Conservation (phyloP, 1,140 invertebrate genomes). For the Tribolium castaneum region DNA sequence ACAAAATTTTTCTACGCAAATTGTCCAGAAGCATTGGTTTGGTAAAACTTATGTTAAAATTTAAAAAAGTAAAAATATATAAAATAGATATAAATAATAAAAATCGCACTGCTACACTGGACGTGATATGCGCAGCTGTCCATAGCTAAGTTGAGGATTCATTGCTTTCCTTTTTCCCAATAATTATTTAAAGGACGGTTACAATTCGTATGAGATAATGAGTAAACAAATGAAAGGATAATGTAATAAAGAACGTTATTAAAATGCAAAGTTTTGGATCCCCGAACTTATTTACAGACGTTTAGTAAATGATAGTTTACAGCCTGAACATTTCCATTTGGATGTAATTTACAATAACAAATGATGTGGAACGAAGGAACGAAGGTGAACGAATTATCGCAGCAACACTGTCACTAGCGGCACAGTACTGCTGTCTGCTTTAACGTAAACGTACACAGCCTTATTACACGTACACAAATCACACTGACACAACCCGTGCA, state of each 20-base stretch:
- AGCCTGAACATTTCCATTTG: constrained; percentile 52
- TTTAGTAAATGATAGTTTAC: constrained; percentile 50
- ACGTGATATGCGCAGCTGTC: constrained; percentile 59
- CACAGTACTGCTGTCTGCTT: constrained; percentile 51
- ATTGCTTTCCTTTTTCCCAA: constrained; percentile 27
- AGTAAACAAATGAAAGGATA: constrained; percentile 20
- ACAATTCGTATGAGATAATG: constrained; percentile 57
- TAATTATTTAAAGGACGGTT: constrained; percentile 57
- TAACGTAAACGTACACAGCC: constrained; percentile 63
- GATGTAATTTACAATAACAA: constrained; percentile 50
- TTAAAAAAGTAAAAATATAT: constrained; percentile 37
- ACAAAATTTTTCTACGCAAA: constrained; percentile 60
- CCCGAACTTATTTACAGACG: constrained; percentile 42
- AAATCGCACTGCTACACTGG: constrained; percentile 49
- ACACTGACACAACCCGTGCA: constrained; percentile 61
- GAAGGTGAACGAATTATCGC: constrained; percentile 49
- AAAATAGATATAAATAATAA: constrained; percentile 36
- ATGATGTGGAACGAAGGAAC: constrained; percentile 45
- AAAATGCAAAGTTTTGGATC: constrained; percentile 19
- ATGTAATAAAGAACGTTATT: constrained; percentile 3
- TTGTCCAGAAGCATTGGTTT: constrained; percentile 58
- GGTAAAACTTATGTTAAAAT: constrained; percentile 48
- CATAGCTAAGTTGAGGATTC: constrained; percentile 55
- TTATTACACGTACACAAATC: constrained; percentile 64
- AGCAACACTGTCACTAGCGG: constrained; percentile 46